Evolutionary conservation across 2,113 vertebrate genomes (phyloP).

Genomic region (Ammodytes dubius): DNA sequence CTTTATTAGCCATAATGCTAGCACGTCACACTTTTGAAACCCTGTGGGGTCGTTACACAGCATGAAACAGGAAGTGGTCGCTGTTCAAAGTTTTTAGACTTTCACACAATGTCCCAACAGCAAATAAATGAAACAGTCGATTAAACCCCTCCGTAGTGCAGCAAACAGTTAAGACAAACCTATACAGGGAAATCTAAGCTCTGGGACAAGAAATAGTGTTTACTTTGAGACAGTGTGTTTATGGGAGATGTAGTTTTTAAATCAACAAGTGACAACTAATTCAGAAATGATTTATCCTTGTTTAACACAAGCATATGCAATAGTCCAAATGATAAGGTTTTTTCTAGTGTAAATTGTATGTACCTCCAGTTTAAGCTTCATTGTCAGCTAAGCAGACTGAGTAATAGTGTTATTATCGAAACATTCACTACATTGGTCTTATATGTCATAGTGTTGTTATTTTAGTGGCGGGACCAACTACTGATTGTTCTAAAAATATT

Average conservation of each 20-base stretch:
- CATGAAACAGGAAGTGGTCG: constrained; percentile 44
- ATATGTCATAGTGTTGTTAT: not conserved
- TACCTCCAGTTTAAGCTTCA: not conserved
- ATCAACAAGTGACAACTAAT: not conserved
- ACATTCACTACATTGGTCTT: not conserved
- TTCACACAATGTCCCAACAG: not conserved
- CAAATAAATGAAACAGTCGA: not conserved
- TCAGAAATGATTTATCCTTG: not conserved
- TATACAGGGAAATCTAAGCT: not conserved
- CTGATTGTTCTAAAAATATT: constrained; percentile 11
- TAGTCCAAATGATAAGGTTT: not conserved
- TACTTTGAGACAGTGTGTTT: constrained; percentile 1
- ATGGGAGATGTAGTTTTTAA: not conserved
- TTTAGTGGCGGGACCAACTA: not conserved
- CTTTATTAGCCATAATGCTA: not conserved
- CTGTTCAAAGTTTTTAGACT: not conserved
- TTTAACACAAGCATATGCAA: not conserved
- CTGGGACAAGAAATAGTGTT: not conserved
- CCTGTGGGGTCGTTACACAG: not conserved
- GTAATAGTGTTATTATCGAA: not conserved
- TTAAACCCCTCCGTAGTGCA: not conserved
- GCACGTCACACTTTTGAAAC: not conserved
- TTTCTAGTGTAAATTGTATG: not conserved
- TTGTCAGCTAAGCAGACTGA: not conserved
- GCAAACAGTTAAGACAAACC: not conserved